Percentiles rank a stretch among this genome's conserved stretches.
phyloP scores from a whole-genome alignment of 2,888 invertebrate genomes.

The Orchesella flavescens region DNA sequence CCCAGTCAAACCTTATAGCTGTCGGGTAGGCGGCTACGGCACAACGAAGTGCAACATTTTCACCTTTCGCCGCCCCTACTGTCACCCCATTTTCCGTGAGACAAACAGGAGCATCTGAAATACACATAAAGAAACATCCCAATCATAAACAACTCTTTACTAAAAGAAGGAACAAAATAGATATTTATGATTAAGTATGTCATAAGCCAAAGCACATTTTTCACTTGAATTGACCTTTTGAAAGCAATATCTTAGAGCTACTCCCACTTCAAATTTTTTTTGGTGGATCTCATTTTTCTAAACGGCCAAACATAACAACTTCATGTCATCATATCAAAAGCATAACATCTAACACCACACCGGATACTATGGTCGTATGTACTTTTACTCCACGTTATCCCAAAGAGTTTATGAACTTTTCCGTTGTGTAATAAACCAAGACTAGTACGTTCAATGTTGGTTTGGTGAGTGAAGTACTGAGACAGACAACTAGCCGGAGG shows the following conservation, averaged over 20 bases:
- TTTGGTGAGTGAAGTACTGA: constrained; percentile 20
- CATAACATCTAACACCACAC: constrained; percentile 22
- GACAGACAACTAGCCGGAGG: constrained; percentile 41
- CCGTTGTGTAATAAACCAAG: constrained; percentile 33
- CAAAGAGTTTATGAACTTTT: constrained; percentile 33
- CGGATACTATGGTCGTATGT: constrained; percentile 33
- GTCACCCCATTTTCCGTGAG: constrained; percentile 83
- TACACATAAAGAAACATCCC: neutral
- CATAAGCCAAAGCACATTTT: constrained; percentile 13
- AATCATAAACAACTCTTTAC: neutral
- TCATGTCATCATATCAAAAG: neutral
- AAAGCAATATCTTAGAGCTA: constrained; percentile 17
- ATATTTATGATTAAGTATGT: constrained; percentile 20
- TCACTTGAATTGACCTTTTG: constrained; percentile 46
- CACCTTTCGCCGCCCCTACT: constrained; percentile 88
- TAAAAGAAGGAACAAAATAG: constrained; percentile 3
- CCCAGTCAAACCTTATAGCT: constrained; percentile 89
- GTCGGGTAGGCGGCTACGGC: constrained; percentile 89
- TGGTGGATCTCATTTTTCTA: neutral
- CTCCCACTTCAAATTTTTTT: neutral
- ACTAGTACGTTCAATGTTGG: neutral
- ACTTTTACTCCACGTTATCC: constrained; percentile 19
- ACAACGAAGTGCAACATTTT: constrained; percentile 85
- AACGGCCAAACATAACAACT: neutral
- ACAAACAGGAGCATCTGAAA: constrained; percentile 88